These are phyloP conservation scores for Oreohelix idahoensis DNA, from an alignment of 1,140 invertebrate genomes.

Conservation along the genomic window DNA sequence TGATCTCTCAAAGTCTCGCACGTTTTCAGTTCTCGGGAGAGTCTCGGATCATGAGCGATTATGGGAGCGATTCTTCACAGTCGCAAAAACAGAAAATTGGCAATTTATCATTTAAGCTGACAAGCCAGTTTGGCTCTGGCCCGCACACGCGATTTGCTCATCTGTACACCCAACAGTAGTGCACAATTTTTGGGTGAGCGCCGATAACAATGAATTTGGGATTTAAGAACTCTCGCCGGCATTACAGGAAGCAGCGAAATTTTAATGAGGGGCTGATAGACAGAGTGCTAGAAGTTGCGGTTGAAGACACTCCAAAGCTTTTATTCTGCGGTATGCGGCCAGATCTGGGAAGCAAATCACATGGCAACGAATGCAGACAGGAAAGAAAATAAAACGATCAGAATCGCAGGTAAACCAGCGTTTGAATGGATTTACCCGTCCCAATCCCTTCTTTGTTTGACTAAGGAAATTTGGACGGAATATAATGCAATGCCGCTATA, in stretches of 20 bases:
- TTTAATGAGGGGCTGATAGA: slow-evolving; percentile 14
- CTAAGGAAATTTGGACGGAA: no score
- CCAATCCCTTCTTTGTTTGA: no score
- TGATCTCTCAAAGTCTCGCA: slow-evolving; percentile 21
- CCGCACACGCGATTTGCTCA: slow-evolving; percentile 22
- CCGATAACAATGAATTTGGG: slow-evolving; percentile 28
- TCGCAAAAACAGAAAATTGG: slow-evolving; percentile 33
- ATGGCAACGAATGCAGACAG: not conserved
- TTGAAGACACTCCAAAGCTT: not conserved
- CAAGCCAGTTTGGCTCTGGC: slow-evolving; percentile 15
- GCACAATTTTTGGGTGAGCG: not conserved
- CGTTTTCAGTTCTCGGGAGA: slow-evolving; percentile 3
- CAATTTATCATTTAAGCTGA: slow-evolving; percentile 36
- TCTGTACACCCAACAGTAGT: slow-evolving; percentile 11
- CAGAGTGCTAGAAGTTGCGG: not conserved
- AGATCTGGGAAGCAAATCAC: not conserved
- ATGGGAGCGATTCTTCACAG: slow-evolving; percentile 25
- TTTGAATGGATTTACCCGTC: no score
- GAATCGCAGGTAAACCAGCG: no score
- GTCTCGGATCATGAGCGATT: slow-evolving; percentile 32
- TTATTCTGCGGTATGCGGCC: not conserved
- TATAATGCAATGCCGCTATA: no score
- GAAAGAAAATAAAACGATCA: not conserved
- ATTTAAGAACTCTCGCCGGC: slow-evolving; percentile 10
- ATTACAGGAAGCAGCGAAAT: slow-evolving; percentile 3